Conservation (phyloP, 1,140 invertebrate species). For the Sitobion miscanthi region DNA sequence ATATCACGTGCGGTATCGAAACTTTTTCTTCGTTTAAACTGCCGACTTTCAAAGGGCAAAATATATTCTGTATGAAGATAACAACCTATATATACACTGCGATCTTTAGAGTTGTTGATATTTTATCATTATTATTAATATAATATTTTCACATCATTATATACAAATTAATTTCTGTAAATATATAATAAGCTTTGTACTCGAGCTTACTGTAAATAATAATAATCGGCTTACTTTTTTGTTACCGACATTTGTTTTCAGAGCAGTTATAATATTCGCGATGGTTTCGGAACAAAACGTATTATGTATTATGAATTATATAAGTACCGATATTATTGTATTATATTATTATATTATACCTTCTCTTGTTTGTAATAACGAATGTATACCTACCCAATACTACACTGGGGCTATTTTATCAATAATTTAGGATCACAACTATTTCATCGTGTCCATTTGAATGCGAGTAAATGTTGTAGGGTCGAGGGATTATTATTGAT, state of each 20-base stretch:
- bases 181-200: neutral
- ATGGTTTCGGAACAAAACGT: neutral
- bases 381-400: neutral
- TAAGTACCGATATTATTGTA: neutral
- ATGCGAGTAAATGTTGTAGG: too few species aligned
- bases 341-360: too few species aligned
- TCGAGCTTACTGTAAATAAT: neutral
- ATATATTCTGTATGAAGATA: neutral
- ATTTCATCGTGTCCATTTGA: neutral
- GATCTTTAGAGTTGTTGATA: neutral
- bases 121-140: neutral
- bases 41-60: neutral
- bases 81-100: neutral
- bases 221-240: neutral
- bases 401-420: neutral
- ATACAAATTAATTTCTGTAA: neutral
- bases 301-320: neutral
- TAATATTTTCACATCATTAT: neutral
- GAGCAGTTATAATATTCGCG: neutral
- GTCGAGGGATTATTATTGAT: neutral
- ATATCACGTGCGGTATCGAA: constrained; percentile 22
- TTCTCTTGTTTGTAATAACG: neutral
- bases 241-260: neutral
- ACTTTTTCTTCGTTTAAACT: neutral
- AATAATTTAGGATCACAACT: neutral